phyloP scores from a whole-genome alignment of 2,888 invertebrate species.

The Ptychoptera albimana region DNA sequence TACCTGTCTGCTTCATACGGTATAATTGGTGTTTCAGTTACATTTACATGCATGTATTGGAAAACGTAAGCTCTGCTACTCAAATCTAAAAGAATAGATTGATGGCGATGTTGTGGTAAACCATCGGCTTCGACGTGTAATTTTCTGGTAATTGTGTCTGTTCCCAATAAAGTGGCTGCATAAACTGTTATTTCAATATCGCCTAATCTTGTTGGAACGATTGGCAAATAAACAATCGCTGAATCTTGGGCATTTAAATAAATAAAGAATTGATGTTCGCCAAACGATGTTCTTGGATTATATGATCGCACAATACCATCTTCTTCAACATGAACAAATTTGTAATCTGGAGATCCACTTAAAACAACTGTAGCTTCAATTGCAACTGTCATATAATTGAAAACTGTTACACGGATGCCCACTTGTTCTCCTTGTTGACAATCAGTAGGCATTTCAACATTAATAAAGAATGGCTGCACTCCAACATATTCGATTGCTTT shows the following conservation, averaged over 20 bases:
- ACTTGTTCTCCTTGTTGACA: conserved; percentile 87
- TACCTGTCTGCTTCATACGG: conserved; percentile 82
- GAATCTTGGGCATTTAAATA: conserved; percentile 67
- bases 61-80: conserved; percentile 82
- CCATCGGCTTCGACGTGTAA: conserved; percentile 76
- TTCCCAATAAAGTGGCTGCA: conserved; percentile 58
- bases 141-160: conserved; percentile 46
- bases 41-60: conserved; percentile 90
- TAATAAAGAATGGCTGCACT: conserved; percentile 85
- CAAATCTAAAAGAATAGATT: conserved; percentile 79
- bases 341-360: conserved; percentile 67
- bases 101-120: conserved; percentile 79
- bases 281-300: conserved; percentile 76
- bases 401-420: conserved; percentile 80
- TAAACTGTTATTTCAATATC: conserved; percentile 58
- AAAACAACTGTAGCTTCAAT: conserved; percentile 81
- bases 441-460: conserved; percentile 74
- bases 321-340: conserved; percentile 82
- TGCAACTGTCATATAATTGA: conserved; percentile 78
- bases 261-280: conserved; percentile 90
- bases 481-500: conserved; percentile 74
- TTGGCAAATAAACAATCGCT: conserved; percentile 73
- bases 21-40: conserved; percentile 84
- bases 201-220: conserved; percentile 69
- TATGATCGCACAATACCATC: conserved; percentile 77